Percentiles rank a stretch among this genome's conserved stretches.
phyloP scores from a whole-genome alignment of 2,888 invertebrate species.

The Augiades crinisus region DNA sequence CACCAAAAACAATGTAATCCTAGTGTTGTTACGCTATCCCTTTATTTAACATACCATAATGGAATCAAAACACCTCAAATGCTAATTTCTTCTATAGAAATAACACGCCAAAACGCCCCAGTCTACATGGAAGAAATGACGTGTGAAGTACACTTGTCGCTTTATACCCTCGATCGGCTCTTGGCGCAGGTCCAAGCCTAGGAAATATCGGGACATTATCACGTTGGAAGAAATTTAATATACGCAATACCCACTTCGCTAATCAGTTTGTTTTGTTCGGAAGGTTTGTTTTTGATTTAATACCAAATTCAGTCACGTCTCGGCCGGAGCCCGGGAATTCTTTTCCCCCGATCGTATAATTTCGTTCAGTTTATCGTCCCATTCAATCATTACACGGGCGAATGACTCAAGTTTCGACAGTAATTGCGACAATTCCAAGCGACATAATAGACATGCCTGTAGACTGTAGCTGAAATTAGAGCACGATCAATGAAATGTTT shows the following conservation, averaged over 20 bases:
- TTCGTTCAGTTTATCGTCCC: conserved; percentile 43
- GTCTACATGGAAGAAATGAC: conserved; percentile 20
- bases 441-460: conserved; percentile 23
- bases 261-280: conserved; percentile 36
- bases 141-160: conserved; percentile 30
- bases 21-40: too few species aligned
- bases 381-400: conserved; percentile 41
- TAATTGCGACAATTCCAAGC: conserved; percentile 44
- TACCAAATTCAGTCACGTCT: conserved; percentile 25
- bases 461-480: conserved; percentile 15
- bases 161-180: conserved; percentile 41
- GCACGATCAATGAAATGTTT: conserved; percentile 10
- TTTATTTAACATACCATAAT: too few species aligned
- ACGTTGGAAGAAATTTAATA: conserved; percentile 37
- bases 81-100: too few species aligned
- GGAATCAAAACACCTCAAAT: too few species aligned
- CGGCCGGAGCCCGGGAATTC: conserved; percentile 38
- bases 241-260: conserved; percentile 41
- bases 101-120: background rate
- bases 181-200: conserved; percentile 52
- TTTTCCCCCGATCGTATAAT: conserved; percentile 40
- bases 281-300: conserved; percentile 31
- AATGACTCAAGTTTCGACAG: conserved; percentile 51
- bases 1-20: too few species aligned
- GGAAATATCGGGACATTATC: conserved; percentile 36